These are phyloP conservation scores for Cephonodes hylas DNA, from an alignment of 2,888 invertebrate genomes.

Conservation along the genomic window DNA sequence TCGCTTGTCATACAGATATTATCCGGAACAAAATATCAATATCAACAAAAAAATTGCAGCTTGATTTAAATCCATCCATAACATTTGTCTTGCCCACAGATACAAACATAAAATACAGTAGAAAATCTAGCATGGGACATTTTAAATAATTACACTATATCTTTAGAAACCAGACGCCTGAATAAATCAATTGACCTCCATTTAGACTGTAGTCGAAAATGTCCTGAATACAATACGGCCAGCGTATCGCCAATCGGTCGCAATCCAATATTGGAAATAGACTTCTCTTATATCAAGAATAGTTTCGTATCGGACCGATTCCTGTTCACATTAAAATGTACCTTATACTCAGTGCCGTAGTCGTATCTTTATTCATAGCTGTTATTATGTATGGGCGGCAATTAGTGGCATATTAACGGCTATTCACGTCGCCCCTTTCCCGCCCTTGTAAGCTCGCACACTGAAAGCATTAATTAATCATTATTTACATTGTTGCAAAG, in stretches of 20 bases:
- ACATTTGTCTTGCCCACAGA: no score
- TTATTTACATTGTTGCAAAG: background rate
- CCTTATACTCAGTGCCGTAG: background rate
- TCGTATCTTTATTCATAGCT: background rate
- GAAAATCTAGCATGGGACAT: background rate
- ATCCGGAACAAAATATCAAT: no score
- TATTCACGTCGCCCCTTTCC: background rate
- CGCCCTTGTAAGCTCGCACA: background rate
- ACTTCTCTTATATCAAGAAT: background rate
- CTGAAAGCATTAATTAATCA: no score
- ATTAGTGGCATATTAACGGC: background rate
- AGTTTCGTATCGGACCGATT: background rate
- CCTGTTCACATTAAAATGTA: constrained; percentile 5
- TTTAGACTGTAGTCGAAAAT: background rate
- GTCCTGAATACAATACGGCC: constrained; percentile 4
- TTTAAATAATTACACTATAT: background rate
- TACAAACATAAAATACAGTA: no score
- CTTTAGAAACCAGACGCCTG: background rate
- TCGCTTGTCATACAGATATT: background rate
- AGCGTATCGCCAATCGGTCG: background rate
- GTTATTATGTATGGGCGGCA: background rate
- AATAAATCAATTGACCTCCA: background rate
- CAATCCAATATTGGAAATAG: constrained; percentile 10
- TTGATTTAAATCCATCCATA: no score
- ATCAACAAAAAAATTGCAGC: no score